A percentile compares a stretch with the other conserved stretches of the same genome.
These are phyloP conservation scores for Cydia amplana DNA, from an alignment of 1,140 invertebrate species.

Conservation along the genomic window DNA sequence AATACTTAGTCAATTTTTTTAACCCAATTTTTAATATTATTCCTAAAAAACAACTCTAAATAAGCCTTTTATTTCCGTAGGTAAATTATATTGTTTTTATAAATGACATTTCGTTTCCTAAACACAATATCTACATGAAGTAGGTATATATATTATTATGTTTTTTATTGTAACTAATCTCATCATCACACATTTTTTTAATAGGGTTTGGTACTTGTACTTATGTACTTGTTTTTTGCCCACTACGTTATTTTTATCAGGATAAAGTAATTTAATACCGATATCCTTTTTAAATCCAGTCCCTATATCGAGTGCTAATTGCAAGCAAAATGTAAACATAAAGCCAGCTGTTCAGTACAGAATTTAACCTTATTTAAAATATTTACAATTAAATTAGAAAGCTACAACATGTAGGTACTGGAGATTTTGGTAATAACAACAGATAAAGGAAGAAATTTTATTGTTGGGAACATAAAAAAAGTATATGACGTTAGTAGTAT, in stretches of 20 bases:
- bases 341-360: slow-evolving; percentile 39
- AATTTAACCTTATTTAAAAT: slow-evolving; percentile 34
- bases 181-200: too few species aligned
- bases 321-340: slow-evolving; percentile 51
- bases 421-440: background rate
- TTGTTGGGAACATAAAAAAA: too few species aligned
- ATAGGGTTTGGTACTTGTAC: background rate
- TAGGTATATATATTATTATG: too few species aligned
- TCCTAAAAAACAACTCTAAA: too few species aligned
- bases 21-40: too few species aligned
- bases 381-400: background rate
- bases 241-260: slow-evolving; percentile 4
- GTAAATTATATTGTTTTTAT: too few species aligned
- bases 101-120: too few species aligned
- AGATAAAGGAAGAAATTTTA: background rate
- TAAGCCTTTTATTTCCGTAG: too few species aligned
- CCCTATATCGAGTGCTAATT: slow-evolving; percentile 63
- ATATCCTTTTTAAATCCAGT: slow-evolving; percentile 57
- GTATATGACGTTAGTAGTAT: too few species aligned
- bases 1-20: too few species aligned
- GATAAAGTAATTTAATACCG: slow-evolving; percentile 41
- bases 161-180: too few species aligned
- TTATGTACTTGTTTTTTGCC: background rate
- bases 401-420: background rate
- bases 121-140: too few species aligned